A percentile compares a stretch with the other conserved stretches of the same genome.
Conservation (phyloP, 2,797 vertebrate species). For the Neoniphon sammara region DNA sequence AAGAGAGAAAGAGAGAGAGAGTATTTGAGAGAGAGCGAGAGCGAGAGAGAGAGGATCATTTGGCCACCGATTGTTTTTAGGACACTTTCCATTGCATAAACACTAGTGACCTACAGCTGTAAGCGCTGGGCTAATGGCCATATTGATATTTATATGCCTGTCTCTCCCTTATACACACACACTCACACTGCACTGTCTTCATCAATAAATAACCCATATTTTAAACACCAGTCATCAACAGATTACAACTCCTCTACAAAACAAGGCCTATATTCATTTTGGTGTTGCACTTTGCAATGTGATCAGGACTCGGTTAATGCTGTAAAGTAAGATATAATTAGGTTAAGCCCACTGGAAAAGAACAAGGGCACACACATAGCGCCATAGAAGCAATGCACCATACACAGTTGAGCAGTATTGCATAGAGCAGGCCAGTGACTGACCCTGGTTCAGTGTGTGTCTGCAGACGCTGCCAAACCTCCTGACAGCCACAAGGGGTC, state of each 20-base stretch:
- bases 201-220: constrained; percentile 17
- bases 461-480: too few species aligned
- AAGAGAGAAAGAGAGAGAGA: neutral
- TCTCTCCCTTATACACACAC: constrained; percentile 1
- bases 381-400: too few species aligned
- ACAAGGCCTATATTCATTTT: neutral
- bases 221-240: neutral
- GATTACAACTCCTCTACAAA: constrained; percentile 22
- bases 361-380: too few species aligned
- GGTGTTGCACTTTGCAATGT: neutral
- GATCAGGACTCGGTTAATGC: neutral
- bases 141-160: constrained; percentile 13
- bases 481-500: too few species aligned
- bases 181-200: neutral
- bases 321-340: neutral
- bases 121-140: constrained; percentile 37
- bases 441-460: too few species aligned
- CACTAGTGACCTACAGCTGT: constrained; percentile 58
- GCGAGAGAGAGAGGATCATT: constrained; percentile 1
- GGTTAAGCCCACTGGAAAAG: neutral
- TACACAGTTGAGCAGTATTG: too few species aligned
- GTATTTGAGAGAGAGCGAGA: neutral
- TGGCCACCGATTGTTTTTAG: constrained; percentile 43
- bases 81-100: constrained; percentile 54
- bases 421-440: too few species aligned